These are phyloP conservation scores for Leptinotarsa undecemlineata DNA, from an alignment of 1,140 invertebrate species.

Conservation along the genomic window DNA sequence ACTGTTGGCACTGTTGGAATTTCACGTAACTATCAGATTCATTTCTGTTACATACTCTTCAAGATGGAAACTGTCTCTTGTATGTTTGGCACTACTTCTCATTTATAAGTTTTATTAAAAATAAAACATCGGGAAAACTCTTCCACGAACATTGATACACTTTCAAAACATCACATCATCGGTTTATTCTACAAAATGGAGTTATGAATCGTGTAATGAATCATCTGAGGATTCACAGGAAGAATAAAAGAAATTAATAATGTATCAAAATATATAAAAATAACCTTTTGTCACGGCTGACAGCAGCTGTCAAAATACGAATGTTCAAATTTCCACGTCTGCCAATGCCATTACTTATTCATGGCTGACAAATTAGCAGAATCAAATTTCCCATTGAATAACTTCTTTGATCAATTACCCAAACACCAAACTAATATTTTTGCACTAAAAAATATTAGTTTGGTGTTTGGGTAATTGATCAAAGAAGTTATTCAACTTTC, in stretches of 20 bases:
- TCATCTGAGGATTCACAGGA: not conserved
- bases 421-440: too few relatives aligned
- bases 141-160: not conserved
- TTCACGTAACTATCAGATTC: not conserved
- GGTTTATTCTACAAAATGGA: not conserved
- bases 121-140: slow-evolving; percentile 2
- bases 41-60: not conserved
- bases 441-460: too few relatives aligned
- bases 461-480: too few relatives aligned
- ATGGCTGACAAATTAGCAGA: too few relatives aligned
- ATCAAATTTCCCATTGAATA: too few relatives aligned
- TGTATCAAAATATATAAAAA: too few relatives aligned
- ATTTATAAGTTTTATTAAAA: slow-evolving; percentile 4
- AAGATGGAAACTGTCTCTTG: not conserved
- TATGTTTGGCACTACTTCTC: not conserved
- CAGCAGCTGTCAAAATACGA: too few relatives aligned
- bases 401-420: too few relatives aligned
- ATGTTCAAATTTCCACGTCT: too few relatives aligned
- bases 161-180: not conserved
- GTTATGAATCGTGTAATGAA: not conserved
- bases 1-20: not conserved
- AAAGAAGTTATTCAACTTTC: too few relatives aligned
- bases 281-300: too few relatives aligned
- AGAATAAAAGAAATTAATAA: not conserved
- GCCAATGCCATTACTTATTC: too few relatives aligned